Evolutionary conservation across 2,113 vertebrate species (phyloP).

Genomic region (Regulus satrapa): DNA sequence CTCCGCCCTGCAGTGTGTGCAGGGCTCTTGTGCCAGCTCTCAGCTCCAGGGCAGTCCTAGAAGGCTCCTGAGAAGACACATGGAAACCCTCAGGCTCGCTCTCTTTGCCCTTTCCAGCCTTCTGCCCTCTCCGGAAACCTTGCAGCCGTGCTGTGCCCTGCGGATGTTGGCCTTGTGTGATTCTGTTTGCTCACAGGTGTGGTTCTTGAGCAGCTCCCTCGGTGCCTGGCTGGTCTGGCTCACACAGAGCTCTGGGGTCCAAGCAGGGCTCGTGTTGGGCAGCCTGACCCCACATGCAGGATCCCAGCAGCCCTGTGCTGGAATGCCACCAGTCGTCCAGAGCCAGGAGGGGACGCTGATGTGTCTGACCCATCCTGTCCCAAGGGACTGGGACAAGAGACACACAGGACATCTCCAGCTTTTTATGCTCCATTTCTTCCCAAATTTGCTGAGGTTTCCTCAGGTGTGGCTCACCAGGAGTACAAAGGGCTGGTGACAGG

Average conservation of each 20-base stretch:
- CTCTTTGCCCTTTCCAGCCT: rapidly evolving
- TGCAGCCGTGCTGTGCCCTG: background rate
- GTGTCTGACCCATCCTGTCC: background rate
- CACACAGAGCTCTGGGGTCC: background rate
- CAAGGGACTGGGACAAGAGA: background rate
- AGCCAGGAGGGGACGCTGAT: background rate
- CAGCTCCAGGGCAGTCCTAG: background rate
- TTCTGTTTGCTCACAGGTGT: rapidly evolving
- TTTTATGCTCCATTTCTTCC: background rate
- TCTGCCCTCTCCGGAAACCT: background rate
- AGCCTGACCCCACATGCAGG: background rate
- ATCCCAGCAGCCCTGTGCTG: background rate
- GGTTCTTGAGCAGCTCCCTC: background rate
- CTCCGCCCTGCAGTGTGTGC: background rate
- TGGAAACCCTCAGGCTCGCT: background rate
- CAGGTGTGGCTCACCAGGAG: background rate
- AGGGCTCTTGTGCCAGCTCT: background rate
- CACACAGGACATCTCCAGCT: background rate
- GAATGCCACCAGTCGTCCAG: background rate
- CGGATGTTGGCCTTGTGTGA: rapidly evolving
- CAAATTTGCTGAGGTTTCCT: background rate
- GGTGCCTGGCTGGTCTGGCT: background rate
- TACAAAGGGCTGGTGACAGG: background rate
- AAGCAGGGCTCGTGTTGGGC: rapidly evolving
- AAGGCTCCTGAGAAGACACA: background rate